Percentiles rank a stretch among this genome's conserved stretches.
Conservation (phyloP, 2,888 invertebrate genomes). For the Brassicogethes aeneus region DNA sequence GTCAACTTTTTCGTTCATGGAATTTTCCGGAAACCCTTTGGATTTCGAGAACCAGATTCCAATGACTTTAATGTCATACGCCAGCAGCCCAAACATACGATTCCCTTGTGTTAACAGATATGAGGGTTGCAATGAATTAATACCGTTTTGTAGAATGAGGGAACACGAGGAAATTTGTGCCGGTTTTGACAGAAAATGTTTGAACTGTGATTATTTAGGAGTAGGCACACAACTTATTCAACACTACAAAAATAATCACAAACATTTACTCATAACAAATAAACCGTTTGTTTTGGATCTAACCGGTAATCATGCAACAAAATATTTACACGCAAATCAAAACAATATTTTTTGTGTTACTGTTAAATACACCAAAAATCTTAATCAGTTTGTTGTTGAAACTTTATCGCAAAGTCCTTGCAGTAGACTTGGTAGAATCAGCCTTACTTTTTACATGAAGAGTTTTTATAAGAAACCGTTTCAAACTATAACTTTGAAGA, state of each 20-base stretch:
- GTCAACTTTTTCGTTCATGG: neutral
- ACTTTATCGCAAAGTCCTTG: neutral
- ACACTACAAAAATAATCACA: neutral
- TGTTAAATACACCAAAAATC: neutral
- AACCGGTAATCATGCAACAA: neutral
- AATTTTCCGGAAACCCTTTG: neutral
- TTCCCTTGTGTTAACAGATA: neutral
- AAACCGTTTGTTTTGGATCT: neutral
- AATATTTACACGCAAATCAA: neutral
- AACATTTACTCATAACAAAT: neutral
- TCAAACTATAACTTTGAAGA: neutral
- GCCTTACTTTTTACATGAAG: neutral
- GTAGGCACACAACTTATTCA: neutral
- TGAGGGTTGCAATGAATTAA: neutral
- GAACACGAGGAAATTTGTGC: neutral
- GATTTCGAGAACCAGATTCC: neutral
- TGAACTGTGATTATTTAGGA: neutral
- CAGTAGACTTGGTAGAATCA: neutral
- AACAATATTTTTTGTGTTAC: neutral
- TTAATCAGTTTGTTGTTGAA: neutral
- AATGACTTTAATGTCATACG: neutral
- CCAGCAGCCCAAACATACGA: neutral
- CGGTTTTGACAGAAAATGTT: neutral
- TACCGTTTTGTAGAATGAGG: neutral
- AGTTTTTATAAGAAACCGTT: neutral